Conservation (phyloP, 2,888 invertebrate species). For the Cantharis flavilabris region DNA sequence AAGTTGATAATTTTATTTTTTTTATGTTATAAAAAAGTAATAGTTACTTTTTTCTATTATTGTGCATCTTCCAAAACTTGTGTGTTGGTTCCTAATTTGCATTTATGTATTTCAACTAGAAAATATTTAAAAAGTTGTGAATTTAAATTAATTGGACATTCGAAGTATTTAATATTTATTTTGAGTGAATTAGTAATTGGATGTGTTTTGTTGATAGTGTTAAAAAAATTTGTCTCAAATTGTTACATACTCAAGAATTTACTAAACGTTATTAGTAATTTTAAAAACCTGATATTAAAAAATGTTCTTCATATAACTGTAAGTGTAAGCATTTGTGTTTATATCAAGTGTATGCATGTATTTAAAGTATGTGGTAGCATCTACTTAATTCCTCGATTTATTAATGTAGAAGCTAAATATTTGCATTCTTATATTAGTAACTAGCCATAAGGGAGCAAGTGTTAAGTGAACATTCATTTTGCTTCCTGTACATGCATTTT, state of each 20-base stretch:
- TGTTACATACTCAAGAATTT: slow-evolving; percentile 20
- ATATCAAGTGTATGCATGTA: slow-evolving; percentile 19
- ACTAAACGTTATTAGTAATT: slow-evolving; percentile 19
- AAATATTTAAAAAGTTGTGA: background rate
- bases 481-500: background rate
- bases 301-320: slow-evolving; percentile 10
- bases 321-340: slow-evolving; percentile 10
- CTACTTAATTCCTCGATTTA: slow-evolving; percentile 22
- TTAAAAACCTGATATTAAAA: slow-evolving; percentile 10
- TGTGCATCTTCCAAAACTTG: background rate
- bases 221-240: slow-evolving; percentile 3
- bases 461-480: slow-evolving; percentile 41
- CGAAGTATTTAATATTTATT: background rate
- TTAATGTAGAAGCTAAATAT: slow-evolving; percentile 40
- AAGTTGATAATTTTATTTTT: background rate
- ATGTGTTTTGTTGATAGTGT: background rate
- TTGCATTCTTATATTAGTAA: slow-evolving; percentile 42
- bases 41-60: background rate
- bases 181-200: background rate
- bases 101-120: background rate
- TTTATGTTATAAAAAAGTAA: background rate
- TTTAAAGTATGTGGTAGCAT: slow-evolving; percentile 24
- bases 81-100: background rate
- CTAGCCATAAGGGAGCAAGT: slow-evolving; percentile 57
- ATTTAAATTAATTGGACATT: background rate